phyloP scores from a whole-genome alignment of 2,888 invertebrate genomes.

The Ganaspis brasiliensis region DNA sequence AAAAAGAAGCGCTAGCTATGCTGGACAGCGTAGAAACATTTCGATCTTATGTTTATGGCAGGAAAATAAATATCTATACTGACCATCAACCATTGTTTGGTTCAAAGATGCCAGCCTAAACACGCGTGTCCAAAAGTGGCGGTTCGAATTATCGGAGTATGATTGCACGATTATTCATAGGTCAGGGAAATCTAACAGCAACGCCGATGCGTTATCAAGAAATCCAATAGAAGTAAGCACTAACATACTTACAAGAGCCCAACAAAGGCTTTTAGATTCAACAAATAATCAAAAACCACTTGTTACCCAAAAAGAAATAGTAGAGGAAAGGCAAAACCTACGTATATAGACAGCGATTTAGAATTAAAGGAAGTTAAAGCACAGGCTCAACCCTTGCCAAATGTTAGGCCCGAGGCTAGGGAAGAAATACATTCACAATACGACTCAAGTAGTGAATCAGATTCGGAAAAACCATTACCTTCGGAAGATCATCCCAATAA shows the following conservation, averaged over 20 bases:
- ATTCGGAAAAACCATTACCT: background rate
- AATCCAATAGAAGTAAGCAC: background rate
- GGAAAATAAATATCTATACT: constrained; percentile 30
- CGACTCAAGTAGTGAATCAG: too few relatives aligned
- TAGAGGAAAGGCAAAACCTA: background rate
- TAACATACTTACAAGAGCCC: background rate
- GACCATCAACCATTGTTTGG: constrained; percentile 48
- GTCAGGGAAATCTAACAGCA: background rate
- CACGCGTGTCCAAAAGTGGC: constrained; percentile 27
- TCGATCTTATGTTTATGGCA: background rate
- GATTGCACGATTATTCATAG: background rate
- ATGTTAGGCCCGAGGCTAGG: background rate
- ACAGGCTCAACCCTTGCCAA: background rate
- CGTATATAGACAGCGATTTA: background rate
- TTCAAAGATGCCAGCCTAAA: constrained; percentile 43
- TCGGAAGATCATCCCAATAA: background rate
- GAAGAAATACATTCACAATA: too few relatives aligned
- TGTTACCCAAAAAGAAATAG: background rate
- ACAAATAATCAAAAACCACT: background rate
- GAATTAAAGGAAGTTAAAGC: background rate
- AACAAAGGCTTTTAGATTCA: background rate
- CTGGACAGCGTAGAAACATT: constrained; percentile 7
- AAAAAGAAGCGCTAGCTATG: constrained; percentile 30
- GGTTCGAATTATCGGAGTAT: constrained; percentile 26
- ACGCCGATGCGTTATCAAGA: constrained; percentile 3